Base-by-base conservation (phyloP, 2,797 vertebrate species). In the Acridotheres tristis region DNA sequence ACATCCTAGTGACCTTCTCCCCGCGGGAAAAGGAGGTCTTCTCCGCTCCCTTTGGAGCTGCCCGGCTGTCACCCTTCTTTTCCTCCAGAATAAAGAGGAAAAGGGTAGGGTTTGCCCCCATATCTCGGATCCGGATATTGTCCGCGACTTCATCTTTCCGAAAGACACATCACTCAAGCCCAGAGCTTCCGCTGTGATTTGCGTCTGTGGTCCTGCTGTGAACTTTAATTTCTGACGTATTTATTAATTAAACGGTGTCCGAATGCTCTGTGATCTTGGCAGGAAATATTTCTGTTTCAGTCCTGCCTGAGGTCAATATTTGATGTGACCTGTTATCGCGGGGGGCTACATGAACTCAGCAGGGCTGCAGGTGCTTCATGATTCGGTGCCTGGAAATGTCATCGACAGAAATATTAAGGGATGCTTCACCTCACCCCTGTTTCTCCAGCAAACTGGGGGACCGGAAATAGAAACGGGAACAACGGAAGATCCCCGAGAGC, bases 21-120 rank as follows among this genome's bases (percentile, higher is more conserved):
- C 11, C 7, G 4, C 6, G 1, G n/a, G 42, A 21, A 15, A 9
- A 21, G 2, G 20, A 9, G 5, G 3, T 48, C 12, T 50, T 59
- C 45, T 38, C 25, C 9, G 5, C 66, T 73, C 12, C 19, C n/a
- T 26, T 23, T 36, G 51, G 71, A 36, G 15, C 38, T 50, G 47
- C 20, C 11, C 9, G 15, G 16, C 59, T 50, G 42, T 17, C 30
- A 13, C 15, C 7, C 30, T 65, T 42, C 47, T 87, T 85, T 30
- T 20, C 43, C 43, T 68, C 9, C 67, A 38, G 54, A 42, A 36
- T 8, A 5, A 32, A 62, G 40, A 58, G 30, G 27, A 10, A 50
- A 78, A 54, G 7, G 11, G 19, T 40, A 57, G 6, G 5, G 0
- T 16, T 55, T 69, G n/a, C 32, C n/a, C 27, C 19, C n/a, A 13